Evolutionary conservation across 1,140 invertebrate species (phyloP).

Genomic region (Lepidurus packardi): DNA sequence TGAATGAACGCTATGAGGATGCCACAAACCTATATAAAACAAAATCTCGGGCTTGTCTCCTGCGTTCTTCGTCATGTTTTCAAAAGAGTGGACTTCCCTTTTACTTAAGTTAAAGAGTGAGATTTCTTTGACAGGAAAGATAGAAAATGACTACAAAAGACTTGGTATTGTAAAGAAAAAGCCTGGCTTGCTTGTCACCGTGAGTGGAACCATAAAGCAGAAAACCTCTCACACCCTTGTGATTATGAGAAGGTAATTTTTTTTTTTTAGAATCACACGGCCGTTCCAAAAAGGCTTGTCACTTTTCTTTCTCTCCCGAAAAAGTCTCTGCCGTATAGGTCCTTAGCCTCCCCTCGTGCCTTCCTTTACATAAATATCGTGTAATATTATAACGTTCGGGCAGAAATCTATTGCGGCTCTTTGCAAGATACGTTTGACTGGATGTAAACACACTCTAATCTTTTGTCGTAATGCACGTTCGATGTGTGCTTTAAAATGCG

Average conservation of each 20-base stretch:
- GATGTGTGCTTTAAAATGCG: background rate
- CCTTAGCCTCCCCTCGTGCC: background rate
- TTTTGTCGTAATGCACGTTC: background rate
- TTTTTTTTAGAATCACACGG: no score
- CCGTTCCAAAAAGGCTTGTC: background rate
- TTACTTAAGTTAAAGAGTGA: background rate
- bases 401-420: no score
- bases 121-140: background rate
- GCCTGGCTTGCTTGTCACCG: background rate
- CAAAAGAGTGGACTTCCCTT: no score
- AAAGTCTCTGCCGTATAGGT: no score
- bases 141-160: background rate
- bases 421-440: no score
- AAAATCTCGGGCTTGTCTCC: no score
- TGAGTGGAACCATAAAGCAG: background rate
- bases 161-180: background rate
- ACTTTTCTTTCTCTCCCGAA: background rate
- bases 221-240: background rate
- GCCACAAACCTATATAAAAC: no score
- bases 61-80: no score
- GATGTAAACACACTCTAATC: no score
- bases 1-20: no score
- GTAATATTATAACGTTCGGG: background rate
- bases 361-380: background rate
- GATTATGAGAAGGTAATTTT: conserved; percentile 2